Base-by-base conservation (phyloP, 2,888 invertebrate species). In the Leucophenga maculata region DNA sequence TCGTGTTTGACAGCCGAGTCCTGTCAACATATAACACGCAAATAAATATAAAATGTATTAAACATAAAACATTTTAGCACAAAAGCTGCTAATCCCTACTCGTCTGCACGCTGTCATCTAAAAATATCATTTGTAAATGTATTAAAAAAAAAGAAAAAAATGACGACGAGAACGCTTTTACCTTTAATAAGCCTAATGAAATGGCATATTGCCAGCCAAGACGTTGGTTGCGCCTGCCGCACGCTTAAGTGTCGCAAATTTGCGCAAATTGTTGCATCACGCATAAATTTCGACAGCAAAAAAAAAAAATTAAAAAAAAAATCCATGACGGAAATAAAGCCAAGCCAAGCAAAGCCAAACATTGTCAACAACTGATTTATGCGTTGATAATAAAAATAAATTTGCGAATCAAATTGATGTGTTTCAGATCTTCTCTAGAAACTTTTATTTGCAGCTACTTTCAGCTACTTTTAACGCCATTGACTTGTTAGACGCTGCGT, bases 361-460 rank as follows among this genome's bases (percentile, higher is more conserved):
- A 18, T 18, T 60, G 60, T 60, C 60, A 60, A 54, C 70, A 72
- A 68, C 75, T 74, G 79, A 83, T 84, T 80, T 84, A 76, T 84
- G 73, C 65, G 71, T 48, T 69, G 84, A 82, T 73, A 82, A 84
- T 77, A 83, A 82, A 84, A 80, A 65, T 71, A 71, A 80, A 80
- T 80, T 73, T 73, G 74, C 69, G 55, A 70, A 74, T 73, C 73
- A 69, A 57, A 57, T 64, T 71, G 65, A 9, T 52, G 16, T 11
- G 16, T 48, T 55, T 52, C 48, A n/a, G 20, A 13, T 14, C 39
- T 39, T 39, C 39, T 11, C 39, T 39, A 11, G 39, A 2, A 26
- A 26, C 3, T 26, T 26, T 26, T 26, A 26, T 26, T 26, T 26
- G 26, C 4, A 26, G 26, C 2, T 26, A 26, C 26, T 26, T 26